Evolutionary conservation across 2,113 vertebrate species (phyloP).

Genomic region (Corythornis vintsioides): DNA sequence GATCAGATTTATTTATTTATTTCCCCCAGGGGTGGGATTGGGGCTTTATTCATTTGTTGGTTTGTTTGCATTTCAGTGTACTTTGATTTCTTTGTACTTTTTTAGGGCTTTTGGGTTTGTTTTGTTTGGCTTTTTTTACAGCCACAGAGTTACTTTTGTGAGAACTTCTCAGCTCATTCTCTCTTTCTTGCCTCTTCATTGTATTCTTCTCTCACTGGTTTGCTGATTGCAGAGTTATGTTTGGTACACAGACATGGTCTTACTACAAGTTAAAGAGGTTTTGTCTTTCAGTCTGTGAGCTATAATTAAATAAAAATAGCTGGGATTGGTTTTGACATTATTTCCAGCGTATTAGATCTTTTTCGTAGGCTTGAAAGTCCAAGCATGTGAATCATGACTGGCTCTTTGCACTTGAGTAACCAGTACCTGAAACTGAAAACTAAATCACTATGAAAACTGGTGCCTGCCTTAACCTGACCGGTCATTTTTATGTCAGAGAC

Average conservation of each 20-base stretch:
- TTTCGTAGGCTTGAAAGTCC: not conserved
- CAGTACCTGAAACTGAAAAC: not conserved
- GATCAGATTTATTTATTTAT: not conserved
- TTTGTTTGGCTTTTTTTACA: not conserved
- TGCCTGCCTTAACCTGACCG: not conserved
- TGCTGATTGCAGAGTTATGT: not conserved
- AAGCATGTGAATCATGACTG: not conserved
- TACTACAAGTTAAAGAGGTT: not conserved
- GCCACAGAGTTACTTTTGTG: not conserved
- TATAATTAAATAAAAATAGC: not conserved
- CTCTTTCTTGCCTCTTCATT: not conserved
- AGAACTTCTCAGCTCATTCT: not conserved
- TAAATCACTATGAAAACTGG: not conserved
- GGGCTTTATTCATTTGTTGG: not conserved
- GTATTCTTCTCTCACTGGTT: not conserved
- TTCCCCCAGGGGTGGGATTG: not conserved
- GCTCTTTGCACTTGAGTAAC: not conserved
- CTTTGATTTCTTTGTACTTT: not conserved
- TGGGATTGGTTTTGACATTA: not conserved
- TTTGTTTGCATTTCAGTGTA: not conserved
- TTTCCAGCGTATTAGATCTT: not conserved
- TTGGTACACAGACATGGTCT: not conserved
- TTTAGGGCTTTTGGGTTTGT: not conserved
- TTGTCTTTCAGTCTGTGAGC: not conserved
- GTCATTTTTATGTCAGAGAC: not conserved